These are phyloP conservation scores for Paramormyrops kingsleyae DNA, from an alignment of 2,113 vertebrate species.

Conservation along the genomic window DNA sequence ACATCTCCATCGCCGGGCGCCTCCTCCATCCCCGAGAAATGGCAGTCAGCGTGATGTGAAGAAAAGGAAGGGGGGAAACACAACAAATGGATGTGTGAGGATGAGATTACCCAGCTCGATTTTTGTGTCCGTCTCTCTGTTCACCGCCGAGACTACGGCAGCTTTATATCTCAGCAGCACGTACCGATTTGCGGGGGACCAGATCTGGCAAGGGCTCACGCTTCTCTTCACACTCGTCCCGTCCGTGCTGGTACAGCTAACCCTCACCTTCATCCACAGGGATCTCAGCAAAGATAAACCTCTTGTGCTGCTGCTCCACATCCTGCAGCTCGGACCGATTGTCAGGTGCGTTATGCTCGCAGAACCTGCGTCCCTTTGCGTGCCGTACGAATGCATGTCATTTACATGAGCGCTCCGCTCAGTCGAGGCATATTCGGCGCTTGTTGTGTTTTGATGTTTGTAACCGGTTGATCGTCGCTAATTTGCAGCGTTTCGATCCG, in stretches of 20 bases:
- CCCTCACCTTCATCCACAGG: slow-evolving; percentile 89
- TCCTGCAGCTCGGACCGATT: slow-evolving; percentile 87
- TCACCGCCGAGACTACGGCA: slow-evolving; percentile 80
- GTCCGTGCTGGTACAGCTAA: slow-evolving; percentile 86
- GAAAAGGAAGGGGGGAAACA: background rate
- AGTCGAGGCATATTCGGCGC: background rate
- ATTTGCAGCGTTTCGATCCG: background rate
- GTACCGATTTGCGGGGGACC: slow-evolving; percentile 78
- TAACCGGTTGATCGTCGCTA: background rate
- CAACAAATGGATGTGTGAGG: slow-evolving; percentile 54
- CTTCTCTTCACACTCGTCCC: slow-evolving; percentile 86
- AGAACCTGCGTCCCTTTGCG: background rate
- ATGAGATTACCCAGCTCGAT: slow-evolving; percentile 93
- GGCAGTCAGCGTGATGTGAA: background rate
- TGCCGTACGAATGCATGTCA: background rate
- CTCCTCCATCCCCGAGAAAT: background rate
- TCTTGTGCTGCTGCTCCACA: slow-evolving; percentile 85
- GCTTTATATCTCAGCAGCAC: slow-evolving; percentile 85
- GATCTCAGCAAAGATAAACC: slow-evolving; percentile 87
- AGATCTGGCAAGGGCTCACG: slow-evolving; percentile 86
- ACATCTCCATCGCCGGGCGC: background rate
- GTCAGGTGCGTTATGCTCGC: slow-evolving; percentile 73
- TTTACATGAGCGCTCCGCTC: background rate
- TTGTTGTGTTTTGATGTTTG: background rate
- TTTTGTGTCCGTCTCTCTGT: slow-evolving; percentile 82